Conservation (phyloP, 2,797 vertebrate genomes). For the Zalophus californianus region DNA sequence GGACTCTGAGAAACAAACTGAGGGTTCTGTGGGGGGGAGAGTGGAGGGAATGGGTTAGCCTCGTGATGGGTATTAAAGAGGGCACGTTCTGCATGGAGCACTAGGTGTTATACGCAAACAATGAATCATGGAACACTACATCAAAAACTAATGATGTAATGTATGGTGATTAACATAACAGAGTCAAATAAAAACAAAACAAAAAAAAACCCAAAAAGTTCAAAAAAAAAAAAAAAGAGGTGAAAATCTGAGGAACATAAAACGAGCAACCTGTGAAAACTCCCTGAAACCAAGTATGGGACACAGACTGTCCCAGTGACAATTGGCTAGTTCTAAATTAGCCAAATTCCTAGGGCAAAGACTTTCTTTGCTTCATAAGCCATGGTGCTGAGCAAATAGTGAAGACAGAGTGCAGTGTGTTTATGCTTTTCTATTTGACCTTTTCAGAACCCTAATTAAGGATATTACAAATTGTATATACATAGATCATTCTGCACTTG, state of each 20-base stretch:
- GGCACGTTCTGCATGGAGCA: too few relatives aligned
- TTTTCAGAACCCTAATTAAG: conserved; percentile 71
- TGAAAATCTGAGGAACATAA: conserved; percentile 51
- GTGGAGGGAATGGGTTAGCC: too few relatives aligned
- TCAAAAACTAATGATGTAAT: too few relatives aligned
- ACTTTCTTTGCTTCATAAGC: background rate
- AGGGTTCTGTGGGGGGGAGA: too few relatives aligned
- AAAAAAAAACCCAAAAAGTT: too few relatives aligned
- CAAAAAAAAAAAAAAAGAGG: background rate
- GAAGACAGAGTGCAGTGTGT: conserved; percentile 1
- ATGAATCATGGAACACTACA: too few relatives aligned
- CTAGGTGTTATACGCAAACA: too few relatives aligned
- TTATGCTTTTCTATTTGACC: conserved; percentile 65
- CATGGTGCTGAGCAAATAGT: background rate
- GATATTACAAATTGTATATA: conserved; percentile 47
- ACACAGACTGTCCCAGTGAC: background rate
- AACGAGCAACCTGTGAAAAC: background rate
- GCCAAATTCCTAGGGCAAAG: background rate
- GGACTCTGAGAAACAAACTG: too few relatives aligned
- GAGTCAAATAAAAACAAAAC: too few relatives aligned
- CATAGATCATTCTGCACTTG: conserved; percentile 38
- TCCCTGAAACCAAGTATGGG: background rate
- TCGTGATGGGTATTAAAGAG: too few relatives aligned
- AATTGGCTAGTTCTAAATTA: background rate
- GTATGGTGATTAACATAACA: too few relatives aligned